A percentile compares a stretch with the other conserved stretches of the same genome.
Evolutionary conservation across 53 echinoderm and acorn worm species (phyloP).

Genomic region (Temnopleurus reevesii): DNA sequence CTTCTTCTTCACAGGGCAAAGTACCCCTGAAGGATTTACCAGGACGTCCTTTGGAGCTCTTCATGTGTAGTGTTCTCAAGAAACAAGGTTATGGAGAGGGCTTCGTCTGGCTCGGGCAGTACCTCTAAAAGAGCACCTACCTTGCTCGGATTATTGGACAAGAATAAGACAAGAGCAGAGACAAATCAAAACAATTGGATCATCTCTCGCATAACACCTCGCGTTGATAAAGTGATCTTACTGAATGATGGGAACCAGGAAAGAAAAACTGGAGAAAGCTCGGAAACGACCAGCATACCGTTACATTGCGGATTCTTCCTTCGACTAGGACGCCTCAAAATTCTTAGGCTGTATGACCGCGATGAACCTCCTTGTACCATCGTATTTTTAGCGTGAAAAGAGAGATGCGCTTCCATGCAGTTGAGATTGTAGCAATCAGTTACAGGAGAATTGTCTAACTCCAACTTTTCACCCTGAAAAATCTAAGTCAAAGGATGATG

Average conservation of each 20-base stretch:
- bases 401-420: neutral
- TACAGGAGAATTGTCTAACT: neutral
- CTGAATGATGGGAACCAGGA: neutral
- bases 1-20: constrained; percentile 70
- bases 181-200: constrained; percentile 23
- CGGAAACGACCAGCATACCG: neutral
- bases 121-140: constrained; percentile 58
- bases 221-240: neutral
- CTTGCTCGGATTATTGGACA: neutral
- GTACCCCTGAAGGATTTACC: constrained; percentile 85
- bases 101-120: constrained; percentile 97
- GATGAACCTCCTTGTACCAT: neutral
- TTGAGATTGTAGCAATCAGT: neutral
- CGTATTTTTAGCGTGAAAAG: neutral
- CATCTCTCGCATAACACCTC: neutral
- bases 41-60: constrained; percentile 95
- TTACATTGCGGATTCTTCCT: neutral
- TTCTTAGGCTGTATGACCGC: neutral
- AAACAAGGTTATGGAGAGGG: constrained; percentile 97
- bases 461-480: neutral
- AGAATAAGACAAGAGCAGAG: constrained; percentile 16
- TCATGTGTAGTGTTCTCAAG: constrained; percentile 99
- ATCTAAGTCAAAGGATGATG: neutral
- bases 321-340: neutral
- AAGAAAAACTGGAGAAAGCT: neutral